These are phyloP conservation scores for Gonatopus flavifemur DNA, from an alignment of 1,140 invertebrate genomes.

Conservation along the genomic window DNA sequence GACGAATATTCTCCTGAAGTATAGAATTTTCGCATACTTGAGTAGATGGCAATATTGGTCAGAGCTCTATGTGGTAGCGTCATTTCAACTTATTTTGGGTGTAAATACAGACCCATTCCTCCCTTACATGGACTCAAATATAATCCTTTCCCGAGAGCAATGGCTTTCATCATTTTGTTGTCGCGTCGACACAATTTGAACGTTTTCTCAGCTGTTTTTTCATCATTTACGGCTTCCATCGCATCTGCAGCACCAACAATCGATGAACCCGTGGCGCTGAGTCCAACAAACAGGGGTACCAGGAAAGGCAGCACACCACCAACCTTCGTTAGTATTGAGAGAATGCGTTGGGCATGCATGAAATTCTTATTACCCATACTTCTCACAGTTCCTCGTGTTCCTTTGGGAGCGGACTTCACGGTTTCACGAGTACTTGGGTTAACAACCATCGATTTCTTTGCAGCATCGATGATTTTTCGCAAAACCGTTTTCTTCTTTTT, in stretches of 20 bases:
- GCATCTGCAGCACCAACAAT: slow-evolving; percentile 24
- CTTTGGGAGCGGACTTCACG: no score
- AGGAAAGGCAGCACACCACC: no score
- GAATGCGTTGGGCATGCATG: slow-evolving; percentile 6
- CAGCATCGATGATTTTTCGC: no score
- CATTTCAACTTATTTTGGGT: slow-evolving; percentile 28
- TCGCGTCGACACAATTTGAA: slow-evolving; percentile 30
- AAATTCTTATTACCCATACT: slow-evolving; percentile 6
- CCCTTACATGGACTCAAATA: slow-evolving; percentile 42
- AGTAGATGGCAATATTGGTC: slow-evolving; percentile 27
- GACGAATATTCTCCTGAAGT: no score
- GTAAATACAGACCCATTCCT: slow-evolving; percentile 29
- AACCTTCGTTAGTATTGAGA: slow-evolving; percentile 21
- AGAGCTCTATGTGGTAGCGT: slow-evolving; percentile 20
- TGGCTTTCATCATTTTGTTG: slow-evolving; percentile 36
- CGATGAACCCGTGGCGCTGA: slow-evolving; percentile 19
- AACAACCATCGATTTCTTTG: no score
- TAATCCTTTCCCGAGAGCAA: slow-evolving; percentile 39
- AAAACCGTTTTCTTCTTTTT: slow-evolving; percentile 9
- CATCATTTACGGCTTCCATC: slow-evolving; percentile 28
- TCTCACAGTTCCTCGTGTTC: slow-evolving; percentile 25
- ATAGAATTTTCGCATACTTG: no score
- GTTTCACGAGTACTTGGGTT: no score
- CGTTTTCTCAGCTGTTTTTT: slow-evolving; percentile 29
- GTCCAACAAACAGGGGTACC: no score